phyloP scores from a whole-genome alignment of 92 coral and sea anemone species.

The Hydrozoanthus gracilis region DNA sequence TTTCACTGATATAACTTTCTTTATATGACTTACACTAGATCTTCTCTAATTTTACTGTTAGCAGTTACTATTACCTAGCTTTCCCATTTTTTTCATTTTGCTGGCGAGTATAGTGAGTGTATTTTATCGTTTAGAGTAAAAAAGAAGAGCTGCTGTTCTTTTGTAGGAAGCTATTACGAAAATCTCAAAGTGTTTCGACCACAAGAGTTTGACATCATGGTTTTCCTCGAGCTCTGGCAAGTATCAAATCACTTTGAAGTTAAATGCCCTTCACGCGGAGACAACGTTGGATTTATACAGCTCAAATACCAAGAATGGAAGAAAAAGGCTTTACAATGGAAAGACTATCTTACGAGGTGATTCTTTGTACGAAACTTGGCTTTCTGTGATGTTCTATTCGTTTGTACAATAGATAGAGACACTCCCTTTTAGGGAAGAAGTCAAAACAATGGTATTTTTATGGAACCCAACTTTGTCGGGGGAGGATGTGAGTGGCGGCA shows the following conservation, averaged over 20 bases:
- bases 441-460: too few relatives aligned
- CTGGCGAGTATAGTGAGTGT: neutral
- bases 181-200: slow-evolving; percentile 58
- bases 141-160: neutral
- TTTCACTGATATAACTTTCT: too few relatives aligned
- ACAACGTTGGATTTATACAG: slow-evolving; percentile 43
- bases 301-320: slow-evolving; percentile 31
- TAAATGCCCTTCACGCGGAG: slow-evolving; percentile 24
- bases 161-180: slow-evolving; percentile 70
- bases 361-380: neutral
- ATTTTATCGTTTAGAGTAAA: neutral
- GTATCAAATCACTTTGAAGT: slow-evolving; percentile 19
- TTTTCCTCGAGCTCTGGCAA: slow-evolving; percentile 32
- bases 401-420: too few relatives aligned
- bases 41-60: too few relatives aligned
- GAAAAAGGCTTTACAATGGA: slow-evolving; percentile 30
- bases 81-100: too few relatives aligned
- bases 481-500: too few relatives aligned
- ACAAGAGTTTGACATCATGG: slow-evolving; percentile 65
- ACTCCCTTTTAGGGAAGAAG: too few relatives aligned
- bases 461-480: too few relatives aligned
- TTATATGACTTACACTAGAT: too few relatives aligned
- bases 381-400: too few relatives aligned
- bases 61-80: too few relatives aligned
- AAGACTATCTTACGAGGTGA: slow-evolving; percentile 46